Evolutionary conservation across 2,797 vertebrate species (phyloP).

Genomic region (Podarcis siculus): DNA sequence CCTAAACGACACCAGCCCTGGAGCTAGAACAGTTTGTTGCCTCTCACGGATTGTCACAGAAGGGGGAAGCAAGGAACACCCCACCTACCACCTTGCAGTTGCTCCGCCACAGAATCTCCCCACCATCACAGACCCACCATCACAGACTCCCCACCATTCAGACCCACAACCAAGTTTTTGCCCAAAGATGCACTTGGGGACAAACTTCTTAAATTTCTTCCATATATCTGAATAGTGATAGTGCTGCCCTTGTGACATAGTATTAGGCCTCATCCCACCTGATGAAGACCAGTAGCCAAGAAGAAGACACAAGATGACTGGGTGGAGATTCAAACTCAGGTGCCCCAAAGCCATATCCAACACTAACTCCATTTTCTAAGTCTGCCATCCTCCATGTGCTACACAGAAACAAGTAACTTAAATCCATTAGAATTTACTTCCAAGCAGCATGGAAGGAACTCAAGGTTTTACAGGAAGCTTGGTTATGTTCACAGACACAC

Average conservation of each 20-base stretch:
- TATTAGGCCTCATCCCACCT: neutral
- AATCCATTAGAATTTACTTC: neutral
- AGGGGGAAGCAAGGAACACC: neutral
- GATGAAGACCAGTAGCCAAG: neutral
- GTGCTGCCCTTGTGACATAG: neutral
- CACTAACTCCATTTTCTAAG: neutral
- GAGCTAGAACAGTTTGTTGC: neutral
- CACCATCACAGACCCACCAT: neutral
- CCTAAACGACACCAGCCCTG: neutral
- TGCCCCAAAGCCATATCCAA: neutral
- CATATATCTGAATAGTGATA: neutral
- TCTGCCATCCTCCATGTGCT: neutral
- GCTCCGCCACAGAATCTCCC: neutral
- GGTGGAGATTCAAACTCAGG: neutral
- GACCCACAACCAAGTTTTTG: neutral
- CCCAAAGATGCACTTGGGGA: neutral
- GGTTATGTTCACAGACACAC: slow-evolving; percentile 28
- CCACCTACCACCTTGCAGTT: neutral
- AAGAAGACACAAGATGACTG: too few species aligned
- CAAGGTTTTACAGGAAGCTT: slow-evolving; percentile 19
- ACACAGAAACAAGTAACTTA: neutral
- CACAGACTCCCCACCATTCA: neutral
- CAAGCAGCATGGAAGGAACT: neutral
- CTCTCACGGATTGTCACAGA: neutral
- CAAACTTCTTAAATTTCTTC: neutral